Base-by-base conservation (phyloP, 2,797 vertebrate species). In the Spondyliosoma cantharus region DNA sequence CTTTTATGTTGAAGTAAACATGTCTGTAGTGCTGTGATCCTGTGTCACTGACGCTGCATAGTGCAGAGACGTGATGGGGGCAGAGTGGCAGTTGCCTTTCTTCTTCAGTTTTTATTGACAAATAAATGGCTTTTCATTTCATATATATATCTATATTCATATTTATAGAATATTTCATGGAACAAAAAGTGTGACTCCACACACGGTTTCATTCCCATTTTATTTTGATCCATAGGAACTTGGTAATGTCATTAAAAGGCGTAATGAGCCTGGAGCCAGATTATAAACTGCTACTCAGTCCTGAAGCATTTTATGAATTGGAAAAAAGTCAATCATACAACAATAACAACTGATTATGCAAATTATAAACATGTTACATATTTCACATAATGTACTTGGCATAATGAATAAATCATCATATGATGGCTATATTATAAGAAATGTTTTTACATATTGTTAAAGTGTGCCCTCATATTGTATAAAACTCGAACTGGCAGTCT, bases 271-370 rank as follows among this genome's bases (percentile, higher is more conserved):
- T 67, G 43, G 48, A 82, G 64, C 43, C 73, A 76, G 58, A 74
- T 81, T 81, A 84, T 57, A 84, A 72, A 78, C 22, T 70, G 15
- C 64, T 52, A 61, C 50, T 90, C 69, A 80, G 71, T 82, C 64
- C 65, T 71, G 62, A 56, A 85, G 72, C 60, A 84, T 69, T 57
- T 69, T 22, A 78, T 76, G 8, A 62, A 73, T 77, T 61, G 64
- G 46, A 62, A 86, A 86, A 82, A 82, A 9, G 61, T 71, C 65
- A 87, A 62, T 84, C 74, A 86, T 65, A 66, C 67, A 86, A 79
- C 32, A 74, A 76, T 70, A 87, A 74, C 59, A 81, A 83, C 64
- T 82, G 77, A 91, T 90, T 89, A 93, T 90, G 70, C 20, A 89
- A 85, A 32, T 68, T 74, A 76, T 85, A 88, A 82, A 80, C 72